These are phyloP conservation scores for Tuta absoluta DNA, from an alignment of 2,888 invertebrate species.

Conservation along the genomic window DNA sequence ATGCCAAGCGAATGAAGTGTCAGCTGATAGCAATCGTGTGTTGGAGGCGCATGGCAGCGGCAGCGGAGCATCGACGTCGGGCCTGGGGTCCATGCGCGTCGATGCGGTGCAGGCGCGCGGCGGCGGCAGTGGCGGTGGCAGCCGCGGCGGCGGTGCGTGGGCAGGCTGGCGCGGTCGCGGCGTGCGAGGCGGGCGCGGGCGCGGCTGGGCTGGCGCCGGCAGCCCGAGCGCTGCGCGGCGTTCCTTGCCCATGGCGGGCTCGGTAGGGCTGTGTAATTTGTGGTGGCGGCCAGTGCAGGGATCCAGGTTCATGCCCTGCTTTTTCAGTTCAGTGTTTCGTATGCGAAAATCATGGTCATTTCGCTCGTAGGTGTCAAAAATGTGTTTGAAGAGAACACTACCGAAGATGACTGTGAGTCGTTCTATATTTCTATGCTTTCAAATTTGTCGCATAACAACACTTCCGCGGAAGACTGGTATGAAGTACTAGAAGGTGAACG, in stretches of 20 bases:
- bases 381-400: neutral
- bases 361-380: neutral
- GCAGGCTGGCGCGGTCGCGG: conserved; percentile 8
- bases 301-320: conserved; percentile 15
- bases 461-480: neutral
- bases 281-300: conserved; percentile 4
- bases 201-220: neutral
- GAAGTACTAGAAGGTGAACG: neutral
- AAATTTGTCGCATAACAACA: neutral
- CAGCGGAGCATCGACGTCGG: too few relatives aligned
- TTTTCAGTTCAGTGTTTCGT: conserved; percentile 16
- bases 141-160: conserved; percentile 5
- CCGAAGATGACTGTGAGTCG: too few relatives aligned
- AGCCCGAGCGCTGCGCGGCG: neutral
- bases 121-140: neutral
- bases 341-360: neutral
- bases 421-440: neutral
- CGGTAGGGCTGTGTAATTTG: neutral
- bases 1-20: conserved; percentile 28
- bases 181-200: conserved; percentile 3
- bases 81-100: neutral
- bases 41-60: conserved; percentile 20
- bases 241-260: neutral
- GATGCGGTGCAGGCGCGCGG: conserved; percentile 16
- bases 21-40: conserved; percentile 23